phyloP scores from a whole-genome alignment of 2,113 vertebrate genomes.

The Oreochromis aureus region DNA sequence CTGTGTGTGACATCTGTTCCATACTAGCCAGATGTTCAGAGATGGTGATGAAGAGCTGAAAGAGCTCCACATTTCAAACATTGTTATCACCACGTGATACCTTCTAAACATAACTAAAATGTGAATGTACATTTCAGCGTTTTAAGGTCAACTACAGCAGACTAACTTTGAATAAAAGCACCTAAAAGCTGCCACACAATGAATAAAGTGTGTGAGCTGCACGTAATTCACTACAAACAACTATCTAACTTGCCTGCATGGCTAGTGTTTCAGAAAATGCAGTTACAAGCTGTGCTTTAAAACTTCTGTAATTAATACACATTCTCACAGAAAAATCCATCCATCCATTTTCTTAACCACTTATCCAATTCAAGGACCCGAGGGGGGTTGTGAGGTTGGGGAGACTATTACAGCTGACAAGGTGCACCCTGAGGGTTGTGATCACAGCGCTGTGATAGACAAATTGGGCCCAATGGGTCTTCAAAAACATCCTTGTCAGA shows the following conservation, averaged over 20 bases:
- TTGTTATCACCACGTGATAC: accelerated
- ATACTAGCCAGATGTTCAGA: background rate
- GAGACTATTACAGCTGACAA: background rate
- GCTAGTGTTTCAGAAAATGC: background rate
- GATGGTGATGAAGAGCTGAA: background rate
- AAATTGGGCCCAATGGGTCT: background rate
- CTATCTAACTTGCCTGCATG: accelerated
- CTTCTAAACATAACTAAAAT: background rate
- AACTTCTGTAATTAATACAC: background rate
- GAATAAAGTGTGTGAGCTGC: background rate
- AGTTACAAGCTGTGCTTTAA: background rate
- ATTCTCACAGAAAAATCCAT: background rate
- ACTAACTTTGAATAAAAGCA: background rate
- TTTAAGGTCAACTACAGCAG: background rate
- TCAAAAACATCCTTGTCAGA: background rate
- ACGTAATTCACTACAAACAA: background rate
- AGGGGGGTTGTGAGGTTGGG: background rate
- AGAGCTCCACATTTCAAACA: background rate
- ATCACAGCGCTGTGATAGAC: background rate
- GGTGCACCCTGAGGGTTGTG: background rate
- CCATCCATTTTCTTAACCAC: background rate
- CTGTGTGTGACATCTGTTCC: background rate
- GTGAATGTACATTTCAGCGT: background rate
- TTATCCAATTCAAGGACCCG: background rate
- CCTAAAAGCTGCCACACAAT: background rate